These are phyloP conservation scores for Euclidia mi DNA, from an alignment of 2,888 invertebrate genomes.

Conservation along the genomic window DNA sequence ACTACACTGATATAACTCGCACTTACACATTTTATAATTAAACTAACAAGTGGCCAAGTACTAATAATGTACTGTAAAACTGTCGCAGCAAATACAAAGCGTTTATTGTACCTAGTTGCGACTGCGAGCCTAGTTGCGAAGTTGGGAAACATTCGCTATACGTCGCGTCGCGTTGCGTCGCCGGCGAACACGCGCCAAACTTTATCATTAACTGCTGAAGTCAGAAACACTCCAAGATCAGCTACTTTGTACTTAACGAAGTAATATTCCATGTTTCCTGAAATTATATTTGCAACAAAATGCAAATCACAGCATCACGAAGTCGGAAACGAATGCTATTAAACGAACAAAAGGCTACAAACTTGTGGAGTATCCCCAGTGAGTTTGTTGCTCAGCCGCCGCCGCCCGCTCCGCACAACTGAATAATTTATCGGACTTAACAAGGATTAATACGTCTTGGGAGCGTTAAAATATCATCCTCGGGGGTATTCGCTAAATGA, in stretches of 20 bases:
- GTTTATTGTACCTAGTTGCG: not conserved
- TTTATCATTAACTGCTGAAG: slow-evolving; percentile 54
- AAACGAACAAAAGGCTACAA: slow-evolving; percentile 62
- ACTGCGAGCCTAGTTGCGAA: slow-evolving; percentile 4
- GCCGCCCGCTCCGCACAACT: slow-evolving; percentile 52
- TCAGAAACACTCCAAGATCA: slow-evolving; percentile 48
- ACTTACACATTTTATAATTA: slow-evolving; percentile 19
- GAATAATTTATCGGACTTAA: slow-evolving; percentile 84
- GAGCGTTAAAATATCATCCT: slow-evolving; percentile 74
- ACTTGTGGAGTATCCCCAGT: slow-evolving; percentile 47
- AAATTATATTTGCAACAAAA: slow-evolving; percentile 52
- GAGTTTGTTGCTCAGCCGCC: slow-evolving; percentile 40
- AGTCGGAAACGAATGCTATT: slow-evolving; percentile 61
- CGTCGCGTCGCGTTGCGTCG: not conserved
- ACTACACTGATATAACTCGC: not conserved
- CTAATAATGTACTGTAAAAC: not conserved
- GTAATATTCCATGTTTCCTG: slow-evolving; percentile 55
- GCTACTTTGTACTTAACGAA: slow-evolving; percentile 38
- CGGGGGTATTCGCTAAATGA: slow-evolving; percentile 32
- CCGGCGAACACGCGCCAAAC: slow-evolving; percentile 21
- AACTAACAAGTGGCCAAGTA: slow-evolving; percentile 21
- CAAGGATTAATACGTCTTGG: slow-evolving; percentile 79
- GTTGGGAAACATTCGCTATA: slow-evolving; percentile 4
- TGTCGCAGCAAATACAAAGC: slow-evolving; percentile 3
- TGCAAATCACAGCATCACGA: slow-evolving; percentile 52